A percentile compares a stretch with the other conserved stretches of the same genome.
Evolutionary conservation across 2,113 vertebrate genomes (phyloP).

Genomic region (Poeciliopsis turrubarensis): DNA sequence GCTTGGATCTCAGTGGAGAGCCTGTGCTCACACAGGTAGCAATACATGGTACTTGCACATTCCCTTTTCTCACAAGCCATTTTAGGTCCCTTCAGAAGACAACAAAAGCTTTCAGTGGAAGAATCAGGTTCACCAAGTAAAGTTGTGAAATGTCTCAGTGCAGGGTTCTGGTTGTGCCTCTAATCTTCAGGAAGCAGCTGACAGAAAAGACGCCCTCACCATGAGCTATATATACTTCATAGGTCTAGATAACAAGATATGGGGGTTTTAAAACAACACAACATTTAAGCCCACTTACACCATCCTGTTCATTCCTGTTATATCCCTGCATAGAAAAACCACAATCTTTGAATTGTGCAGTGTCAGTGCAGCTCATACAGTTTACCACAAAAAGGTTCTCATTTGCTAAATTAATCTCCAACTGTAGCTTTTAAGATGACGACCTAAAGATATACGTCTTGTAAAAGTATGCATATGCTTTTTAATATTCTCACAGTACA

Average conservation of each 20-base stretch:
- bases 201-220: conserved; percentile 47
- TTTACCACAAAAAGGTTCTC: conserved; percentile 48
- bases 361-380: conserved; percentile 46
- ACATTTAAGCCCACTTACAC: conserved; percentile 17
- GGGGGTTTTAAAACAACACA: conserved; percentile 25
- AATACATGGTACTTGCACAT: neutral
- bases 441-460: neutral
- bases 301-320: conserved; percentile 31
- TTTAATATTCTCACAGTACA: no score
- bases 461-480: no score
- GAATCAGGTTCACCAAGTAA: conserved; percentile 48
- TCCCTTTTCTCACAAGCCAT: conserved; percentile 26
- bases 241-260: conserved; percentile 36
- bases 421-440: conserved; percentile 11
- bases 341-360: conserved; percentile 29
- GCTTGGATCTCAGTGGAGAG: conserved; percentile 15
- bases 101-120: conserved; percentile 29
- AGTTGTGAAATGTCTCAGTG: conserved; percentile 50
- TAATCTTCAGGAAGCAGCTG: conserved; percentile 67
- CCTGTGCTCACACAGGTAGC: conserved; percentile 16
- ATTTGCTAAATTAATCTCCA: conserved; percentile 37
- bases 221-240: conserved; percentile 26
- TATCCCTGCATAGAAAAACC: conserved; percentile 28
- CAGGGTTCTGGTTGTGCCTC: conserved; percentile 44
- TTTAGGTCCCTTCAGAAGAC: conserved; percentile 26